These are phyloP conservation scores for Pteria penguin DNA, from an alignment of 2,888 invertebrate species.

Conservation along the genomic window DNA sequence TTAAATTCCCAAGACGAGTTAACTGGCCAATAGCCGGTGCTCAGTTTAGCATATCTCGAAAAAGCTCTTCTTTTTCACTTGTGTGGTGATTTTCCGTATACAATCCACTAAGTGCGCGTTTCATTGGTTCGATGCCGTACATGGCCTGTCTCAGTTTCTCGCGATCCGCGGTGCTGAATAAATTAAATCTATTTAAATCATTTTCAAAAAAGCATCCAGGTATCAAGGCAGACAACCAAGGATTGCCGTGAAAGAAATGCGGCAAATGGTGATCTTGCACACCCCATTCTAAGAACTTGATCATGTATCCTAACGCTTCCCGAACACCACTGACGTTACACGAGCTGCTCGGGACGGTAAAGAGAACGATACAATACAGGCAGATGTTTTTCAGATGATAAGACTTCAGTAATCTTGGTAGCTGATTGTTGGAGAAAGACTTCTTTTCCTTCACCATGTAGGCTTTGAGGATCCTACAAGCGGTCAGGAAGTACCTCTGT, in stretches of 20 bases:
- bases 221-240: too few species aligned
- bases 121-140: too few species aligned
- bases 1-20: too few species aligned
- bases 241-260: constrained; percentile 29
- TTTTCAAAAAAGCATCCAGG: too few species aligned
- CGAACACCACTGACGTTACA: constrained; percentile 15
- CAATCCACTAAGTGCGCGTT: too few species aligned
- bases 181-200: too few species aligned
- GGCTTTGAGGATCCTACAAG: constrained; percentile 51
- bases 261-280: constrained; percentile 16
- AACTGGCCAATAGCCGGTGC: too few species aligned
- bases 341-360: not conserved
- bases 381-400: constrained; percentile 54
- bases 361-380: constrained; percentile 38
- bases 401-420: constrained; percentile 41
- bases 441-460: not conserved
- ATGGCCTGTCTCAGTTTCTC: too few species aligned
- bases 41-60: too few species aligned
- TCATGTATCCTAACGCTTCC: constrained; percentile 21
- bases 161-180: too few species aligned
- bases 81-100: too few species aligned
- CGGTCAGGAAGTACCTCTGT: constrained; percentile 51
- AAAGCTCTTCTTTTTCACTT: too few species aligned
- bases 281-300: constrained; percentile 7
- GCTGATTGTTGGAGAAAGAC: constrained; percentile 22